phyloP scores from a whole-genome alignment of 2,888 invertebrate genomes.

The Meiosimyza platycephala region DNA sequence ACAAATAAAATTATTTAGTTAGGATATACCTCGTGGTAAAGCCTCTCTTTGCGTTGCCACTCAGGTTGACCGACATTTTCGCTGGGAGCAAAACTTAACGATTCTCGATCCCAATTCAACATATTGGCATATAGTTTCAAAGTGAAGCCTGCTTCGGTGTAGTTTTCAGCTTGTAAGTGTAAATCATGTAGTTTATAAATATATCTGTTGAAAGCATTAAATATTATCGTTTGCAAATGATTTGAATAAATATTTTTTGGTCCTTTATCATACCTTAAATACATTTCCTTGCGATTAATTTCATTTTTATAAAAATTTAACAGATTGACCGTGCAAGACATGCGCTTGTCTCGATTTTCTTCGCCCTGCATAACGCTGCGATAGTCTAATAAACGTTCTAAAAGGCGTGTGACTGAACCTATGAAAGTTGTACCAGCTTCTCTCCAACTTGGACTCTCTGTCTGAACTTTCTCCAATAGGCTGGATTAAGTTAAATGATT shows the following conservation, averaged over 20 bases:
- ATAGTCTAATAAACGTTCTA: constrained; percentile 92
- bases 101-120: constrained; percentile 82
- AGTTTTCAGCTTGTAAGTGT: constrained; percentile 91
- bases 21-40: constrained; percentile 75
- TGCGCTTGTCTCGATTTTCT: constrained; percentile 93
- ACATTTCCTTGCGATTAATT: constrained; percentile 95
- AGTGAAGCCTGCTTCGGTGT: constrained; percentile 94
- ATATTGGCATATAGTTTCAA: constrained; percentile 94
- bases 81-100: constrained; percentile 70
- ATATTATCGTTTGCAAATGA: not conserved
- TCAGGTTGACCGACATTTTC: constrained; percentile 83
- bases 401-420: constrained; percentile 87
- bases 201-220: constrained; percentile 71
- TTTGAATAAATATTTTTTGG: not conserved
- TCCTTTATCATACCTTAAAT: constrained; percentile 71
- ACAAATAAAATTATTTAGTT: not conserved
- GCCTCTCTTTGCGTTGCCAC: constrained; percentile 89
- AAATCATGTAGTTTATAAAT: constrained; percentile 95
- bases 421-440: constrained; percentile 94
- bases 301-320: constrained; percentile 96
- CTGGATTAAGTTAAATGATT: constrained; percentile 67
- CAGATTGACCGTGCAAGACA: constrained; percentile 96
- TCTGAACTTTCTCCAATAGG: constrained; percentile 85
- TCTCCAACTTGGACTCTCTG: constrained; percentile 88
- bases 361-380: constrained; percentile 95